Evolutionary conservation across 2,113 vertebrate species (phyloP).

Genomic region (Peucedramus taeniatus): DNA sequence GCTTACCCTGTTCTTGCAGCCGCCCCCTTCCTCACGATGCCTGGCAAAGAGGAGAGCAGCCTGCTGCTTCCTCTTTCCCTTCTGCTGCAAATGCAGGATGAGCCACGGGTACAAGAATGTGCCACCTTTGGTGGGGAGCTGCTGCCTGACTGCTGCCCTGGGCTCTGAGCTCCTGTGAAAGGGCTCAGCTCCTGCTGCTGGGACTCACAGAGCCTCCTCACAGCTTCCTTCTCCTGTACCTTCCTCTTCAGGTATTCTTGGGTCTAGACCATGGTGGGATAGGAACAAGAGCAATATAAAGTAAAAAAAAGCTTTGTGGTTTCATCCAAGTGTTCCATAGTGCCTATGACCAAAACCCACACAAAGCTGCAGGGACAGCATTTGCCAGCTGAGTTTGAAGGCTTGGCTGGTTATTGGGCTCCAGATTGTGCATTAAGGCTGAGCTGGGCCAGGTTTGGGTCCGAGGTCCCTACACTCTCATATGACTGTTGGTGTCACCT

Average conservation of each 20-base stretch:
- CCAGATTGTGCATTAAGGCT: not conserved
- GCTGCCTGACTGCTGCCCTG: accelerated
- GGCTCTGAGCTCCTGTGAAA: not conserved
- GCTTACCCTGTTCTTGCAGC: not conserved
- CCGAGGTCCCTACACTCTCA: not conserved
- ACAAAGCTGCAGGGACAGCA: not conserved
- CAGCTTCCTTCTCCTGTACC: not conserved
- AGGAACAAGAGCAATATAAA: not conserved
- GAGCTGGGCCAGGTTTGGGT: not conserved
- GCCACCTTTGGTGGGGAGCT: not conserved
- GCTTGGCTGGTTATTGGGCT: not conserved
- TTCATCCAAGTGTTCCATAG: not conserved
- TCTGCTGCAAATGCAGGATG: not conserved
- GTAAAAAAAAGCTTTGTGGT: not conserved
- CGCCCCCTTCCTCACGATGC: accelerated
- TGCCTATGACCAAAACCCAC: not conserved
- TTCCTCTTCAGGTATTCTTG: not conserved
- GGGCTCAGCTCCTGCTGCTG: not conserved
- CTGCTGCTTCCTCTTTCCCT: not conserved
- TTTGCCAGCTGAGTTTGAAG: not conserved
- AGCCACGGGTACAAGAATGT: accelerated
- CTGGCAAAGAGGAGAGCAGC: not conserved
- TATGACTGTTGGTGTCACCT: accelerated
- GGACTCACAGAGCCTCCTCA: not conserved
- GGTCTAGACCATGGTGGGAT: not conserved